Evolutionary conservation across 2,888 invertebrate genomes (phyloP).

Genomic region (Scaptomyza caliginosa): DNA sequence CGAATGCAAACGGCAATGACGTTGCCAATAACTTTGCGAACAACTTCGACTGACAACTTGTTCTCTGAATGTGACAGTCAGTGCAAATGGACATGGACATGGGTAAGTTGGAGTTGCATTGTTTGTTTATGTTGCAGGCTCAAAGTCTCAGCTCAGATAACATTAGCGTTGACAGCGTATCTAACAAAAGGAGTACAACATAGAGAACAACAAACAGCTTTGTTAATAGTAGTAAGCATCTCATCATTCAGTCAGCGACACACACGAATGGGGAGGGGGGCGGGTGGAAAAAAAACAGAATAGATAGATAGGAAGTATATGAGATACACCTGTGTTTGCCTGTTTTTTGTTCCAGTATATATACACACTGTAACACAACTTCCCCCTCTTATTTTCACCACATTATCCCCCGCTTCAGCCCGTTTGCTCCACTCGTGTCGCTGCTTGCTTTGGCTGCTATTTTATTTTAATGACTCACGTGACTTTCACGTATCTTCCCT

Average conservation of each 20-base stretch:
- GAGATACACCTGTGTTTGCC: constrained; percentile 55
- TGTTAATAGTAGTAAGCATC: constrained; percentile 70
- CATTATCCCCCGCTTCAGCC: not conserved
- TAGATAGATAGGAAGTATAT: not conserved
- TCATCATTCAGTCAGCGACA: constrained; percentile 52
- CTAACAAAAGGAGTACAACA: constrained; percentile 34
- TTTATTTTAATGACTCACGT: constrained; percentile 79
- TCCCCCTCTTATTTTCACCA: not conserved
- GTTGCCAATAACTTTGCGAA: constrained; percentile 21
- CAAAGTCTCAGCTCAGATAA: constrained; percentile 57
- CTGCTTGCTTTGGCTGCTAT: constrained; percentile 58
- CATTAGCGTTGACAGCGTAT: constrained; percentile 71
- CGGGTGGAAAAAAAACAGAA: not conserved
- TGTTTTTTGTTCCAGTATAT: too few species aligned
- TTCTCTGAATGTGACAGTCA: constrained; percentile 24
- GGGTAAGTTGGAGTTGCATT: not conserved
- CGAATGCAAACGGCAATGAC: constrained; percentile 49
- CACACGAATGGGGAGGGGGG: not conserved
- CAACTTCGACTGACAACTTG: constrained; percentile 16
- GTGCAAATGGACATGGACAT: not conserved
- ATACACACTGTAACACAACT: constrained; percentile 12
- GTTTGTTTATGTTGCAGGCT: constrained; percentile 16
- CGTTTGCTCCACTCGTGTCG: not conserved
- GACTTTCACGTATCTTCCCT: constrained; percentile 74
- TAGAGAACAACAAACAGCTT: constrained; percentile 52